Evolutionary conservation across 2,113 vertebrate species (phyloP).

Genomic region (Pomatorhinus ruficollis): DNA sequence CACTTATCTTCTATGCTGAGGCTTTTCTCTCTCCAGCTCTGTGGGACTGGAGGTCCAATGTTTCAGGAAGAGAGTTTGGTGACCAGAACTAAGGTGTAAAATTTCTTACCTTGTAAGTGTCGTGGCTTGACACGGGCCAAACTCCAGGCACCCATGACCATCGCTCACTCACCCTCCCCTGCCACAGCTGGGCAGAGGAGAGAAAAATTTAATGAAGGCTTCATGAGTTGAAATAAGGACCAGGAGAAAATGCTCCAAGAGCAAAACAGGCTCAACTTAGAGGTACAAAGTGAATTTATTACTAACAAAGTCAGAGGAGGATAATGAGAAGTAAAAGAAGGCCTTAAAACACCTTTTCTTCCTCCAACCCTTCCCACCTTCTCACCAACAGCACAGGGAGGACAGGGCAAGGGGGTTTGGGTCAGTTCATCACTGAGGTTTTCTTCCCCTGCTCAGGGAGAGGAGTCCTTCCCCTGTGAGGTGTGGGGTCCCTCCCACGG

Average conservation of each 20-base stretch:
- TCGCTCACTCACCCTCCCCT: not conserved
- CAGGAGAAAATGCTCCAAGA: not conserved
- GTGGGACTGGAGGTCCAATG: not conserved
- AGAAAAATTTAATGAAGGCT: not conserved
- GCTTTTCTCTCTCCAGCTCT: not conserved
- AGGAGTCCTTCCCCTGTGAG: not conserved
- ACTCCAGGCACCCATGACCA: not conserved
- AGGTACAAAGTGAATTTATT: not conserved
- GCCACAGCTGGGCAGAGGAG: not conserved
- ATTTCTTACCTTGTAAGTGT: not conserved
- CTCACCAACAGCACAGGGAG: accelerated
- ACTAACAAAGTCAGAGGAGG: not conserved
- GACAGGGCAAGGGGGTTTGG: not conserved
- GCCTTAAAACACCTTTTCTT: not conserved
- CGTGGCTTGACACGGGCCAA: accelerated
- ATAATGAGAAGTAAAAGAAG: not conserved
- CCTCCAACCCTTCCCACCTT: not conserved
- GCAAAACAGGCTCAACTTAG: not conserved
- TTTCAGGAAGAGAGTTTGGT: not conserved
- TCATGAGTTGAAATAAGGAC: not conserved
- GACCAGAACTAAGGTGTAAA: not conserved
- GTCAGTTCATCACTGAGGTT: not conserved
- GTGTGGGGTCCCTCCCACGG: not conserved
- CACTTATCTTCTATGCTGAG: not conserved
- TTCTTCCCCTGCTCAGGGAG: not conserved